phyloP scores from a whole-genome alignment of 2,113 vertebrate species.

The Poecile atricapillus region DNA sequence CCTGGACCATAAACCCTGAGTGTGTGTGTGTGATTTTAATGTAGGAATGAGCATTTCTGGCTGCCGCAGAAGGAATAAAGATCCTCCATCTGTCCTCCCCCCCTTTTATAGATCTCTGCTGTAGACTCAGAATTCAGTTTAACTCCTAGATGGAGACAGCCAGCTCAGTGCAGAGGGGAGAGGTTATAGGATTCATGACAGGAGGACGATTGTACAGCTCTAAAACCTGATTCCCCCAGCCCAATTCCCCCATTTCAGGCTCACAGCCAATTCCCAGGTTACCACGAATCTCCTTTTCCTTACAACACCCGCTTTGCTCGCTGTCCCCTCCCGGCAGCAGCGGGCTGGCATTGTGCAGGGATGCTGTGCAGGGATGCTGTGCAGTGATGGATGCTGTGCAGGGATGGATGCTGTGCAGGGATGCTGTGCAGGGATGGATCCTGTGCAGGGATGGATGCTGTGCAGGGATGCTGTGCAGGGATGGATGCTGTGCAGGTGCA shows the following conservation, averaged over 20 bases:
- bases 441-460: too few relatives aligned
- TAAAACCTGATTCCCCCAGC: background rate
- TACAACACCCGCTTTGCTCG: background rate
- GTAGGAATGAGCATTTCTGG: background rate
- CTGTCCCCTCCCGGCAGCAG: background rate
- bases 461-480: too few relatives aligned
- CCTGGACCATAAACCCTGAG: background rate
- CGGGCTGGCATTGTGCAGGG: background rate
- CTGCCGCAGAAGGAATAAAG: background rate
- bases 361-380: background rate
- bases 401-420: too few relatives aligned
- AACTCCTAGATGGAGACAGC: background rate
- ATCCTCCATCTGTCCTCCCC: background rate
- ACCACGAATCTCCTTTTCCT: background rate
- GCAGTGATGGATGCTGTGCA: too few relatives aligned
- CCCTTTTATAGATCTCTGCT: background rate
- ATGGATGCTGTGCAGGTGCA: too few relatives aligned
- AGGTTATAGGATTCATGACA: fast-evolving
- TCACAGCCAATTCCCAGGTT: background rate
- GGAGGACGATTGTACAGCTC: background rate
- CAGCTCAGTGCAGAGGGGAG: background rate
- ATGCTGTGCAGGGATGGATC: too few relatives aligned
- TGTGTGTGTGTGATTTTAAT: background rate
- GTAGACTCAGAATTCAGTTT: background rate
- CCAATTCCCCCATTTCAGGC: background rate